These are phyloP conservation scores for Mesochorus sp. DNA, from an alignment of 2,888 invertebrate genomes.

Conservation along the genomic window DNA sequence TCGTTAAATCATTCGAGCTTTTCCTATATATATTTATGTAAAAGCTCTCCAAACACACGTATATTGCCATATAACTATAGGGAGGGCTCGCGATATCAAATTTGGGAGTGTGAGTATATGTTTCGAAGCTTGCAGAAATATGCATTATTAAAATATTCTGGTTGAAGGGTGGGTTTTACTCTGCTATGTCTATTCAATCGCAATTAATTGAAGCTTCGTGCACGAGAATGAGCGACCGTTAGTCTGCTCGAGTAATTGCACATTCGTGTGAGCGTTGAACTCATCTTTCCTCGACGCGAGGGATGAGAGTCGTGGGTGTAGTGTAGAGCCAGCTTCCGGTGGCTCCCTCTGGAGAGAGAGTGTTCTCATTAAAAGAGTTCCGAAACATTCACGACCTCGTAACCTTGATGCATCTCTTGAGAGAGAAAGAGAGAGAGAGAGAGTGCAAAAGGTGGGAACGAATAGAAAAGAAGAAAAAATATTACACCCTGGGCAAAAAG, in stretches of 20 bases:
- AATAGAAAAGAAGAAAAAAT: neutral
- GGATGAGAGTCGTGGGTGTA: neutral
- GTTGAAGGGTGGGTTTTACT: slow-evolving; percentile 51
- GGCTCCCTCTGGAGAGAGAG: slow-evolving; percentile 16
- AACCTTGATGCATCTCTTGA: slow-evolving; percentile 58
- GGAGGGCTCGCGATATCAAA: neutral
- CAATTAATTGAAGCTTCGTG: slow-evolving; percentile 70
- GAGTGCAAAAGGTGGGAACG: neutral
- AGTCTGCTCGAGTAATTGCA: slow-evolving; percentile 66
- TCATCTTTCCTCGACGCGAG: slow-evolving; percentile 38
- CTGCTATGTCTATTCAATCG: slow-evolving; percentile 57
- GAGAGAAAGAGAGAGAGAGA: slow-evolving; percentile 21
- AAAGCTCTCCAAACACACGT: neutral
- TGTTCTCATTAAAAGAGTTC: slow-evolving; percentile 59
- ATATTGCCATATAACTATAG: slow-evolving; percentile 10
- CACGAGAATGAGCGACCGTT: slow-evolving; percentile 56
- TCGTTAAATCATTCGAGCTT: slow-evolving; percentile 63
- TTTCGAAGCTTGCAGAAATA: slow-evolving; percentile 23
- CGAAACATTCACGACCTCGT: slow-evolving; percentile 61
- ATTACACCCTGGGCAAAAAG: slow-evolving; percentile 44
- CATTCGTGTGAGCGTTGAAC: slow-evolving; percentile 65
- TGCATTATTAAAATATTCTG: slow-evolving; percentile 67
- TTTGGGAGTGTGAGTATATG: neutral
- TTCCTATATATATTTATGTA: slow-evolving; percentile 15
- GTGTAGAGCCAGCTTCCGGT: slow-evolving; percentile 11